Evolutionary conservation across 2,797 vertebrate species (phyloP), one percentile per base, ranked within the genome.

Genomic region (Urocyon cinereoargenteus): DNA sequence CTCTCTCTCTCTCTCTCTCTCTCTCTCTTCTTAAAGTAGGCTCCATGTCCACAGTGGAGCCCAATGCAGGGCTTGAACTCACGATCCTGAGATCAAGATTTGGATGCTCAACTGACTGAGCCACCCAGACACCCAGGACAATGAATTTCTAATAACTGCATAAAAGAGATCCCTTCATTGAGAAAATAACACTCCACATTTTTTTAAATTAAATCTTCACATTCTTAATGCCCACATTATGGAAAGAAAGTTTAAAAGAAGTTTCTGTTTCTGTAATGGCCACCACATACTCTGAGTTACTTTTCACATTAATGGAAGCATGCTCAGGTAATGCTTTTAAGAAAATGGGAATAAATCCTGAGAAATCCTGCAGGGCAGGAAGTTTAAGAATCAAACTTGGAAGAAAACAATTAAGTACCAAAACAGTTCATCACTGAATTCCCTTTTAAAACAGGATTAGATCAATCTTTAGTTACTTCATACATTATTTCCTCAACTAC

Each of bases 401-500:
- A 96, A 59, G 83, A 91, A n/a, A 31, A 96, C 15, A 77, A 2
- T 16, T 18, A 92, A 90, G 83, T 79, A 21, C 9, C 66, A 73
- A 94, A 95, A 73, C 86, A 96, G 79, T 91, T 90, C 49, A 57
- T 64, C 79, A 72, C 1, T 55, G 22, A 96, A 85, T 2, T 78
- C 21, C 16, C 34, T 85, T 79, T 64, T 93, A 92, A 90, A 51
- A 70, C 2, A 73, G 24, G 68, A 73, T 79, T 72, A 89, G 22
- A 92, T 49, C 94, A 86, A 95, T 66, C 22, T 84, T 70, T 86
- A 94, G 31, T 61, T 85, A 89, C 81, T 97, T 96, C 61, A 91
- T 62, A 68, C 5, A 66, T 34, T 81, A 28, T 31, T 77, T 93
- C 36, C 24, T 90, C 36, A 92, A 51, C 22, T 68, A 68, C 13